Conservation (phyloP, 2,113 vertebrate species). For the Benitochromis conjunctus region DNA sequence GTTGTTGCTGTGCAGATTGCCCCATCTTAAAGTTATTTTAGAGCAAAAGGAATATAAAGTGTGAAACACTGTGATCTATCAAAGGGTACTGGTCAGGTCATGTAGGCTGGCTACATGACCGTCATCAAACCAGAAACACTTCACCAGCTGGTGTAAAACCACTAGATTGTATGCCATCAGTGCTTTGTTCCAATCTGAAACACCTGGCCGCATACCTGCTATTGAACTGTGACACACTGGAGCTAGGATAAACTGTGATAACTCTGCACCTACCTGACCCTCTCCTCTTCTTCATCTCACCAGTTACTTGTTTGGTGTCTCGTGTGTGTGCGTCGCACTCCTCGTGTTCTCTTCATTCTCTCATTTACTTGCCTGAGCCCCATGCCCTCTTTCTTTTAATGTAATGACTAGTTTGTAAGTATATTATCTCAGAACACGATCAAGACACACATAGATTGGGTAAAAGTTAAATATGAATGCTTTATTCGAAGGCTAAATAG, state of each 20-base stretch:
- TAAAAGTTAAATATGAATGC: neutral
- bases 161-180: neutral
- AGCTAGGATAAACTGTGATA: neutral
- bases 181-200: neutral
- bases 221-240: neutral
- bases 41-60: neutral
- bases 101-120: neutral
- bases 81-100: neutral
- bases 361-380: neutral
- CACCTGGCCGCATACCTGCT: neutral
- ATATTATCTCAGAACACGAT: neutral
- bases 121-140: neutral
- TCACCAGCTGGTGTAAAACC: accelerated
- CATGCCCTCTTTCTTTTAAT: neutral
- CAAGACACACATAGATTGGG: neutral
- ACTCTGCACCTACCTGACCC: neutral
- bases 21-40: neutral
- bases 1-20: neutral
- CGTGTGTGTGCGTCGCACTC: neutral
- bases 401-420: neutral
- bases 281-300: neutral
- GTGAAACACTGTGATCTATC: neutral
- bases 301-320: neutral
- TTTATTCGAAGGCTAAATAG: neutral
- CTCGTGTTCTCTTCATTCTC: neutral